A percentile compares a stretch with the other conserved stretches of the same genome.
Evolutionary conservation across 2,797 vertebrate species (phyloP).

Genomic region (Propithecus perrieri): DNA sequence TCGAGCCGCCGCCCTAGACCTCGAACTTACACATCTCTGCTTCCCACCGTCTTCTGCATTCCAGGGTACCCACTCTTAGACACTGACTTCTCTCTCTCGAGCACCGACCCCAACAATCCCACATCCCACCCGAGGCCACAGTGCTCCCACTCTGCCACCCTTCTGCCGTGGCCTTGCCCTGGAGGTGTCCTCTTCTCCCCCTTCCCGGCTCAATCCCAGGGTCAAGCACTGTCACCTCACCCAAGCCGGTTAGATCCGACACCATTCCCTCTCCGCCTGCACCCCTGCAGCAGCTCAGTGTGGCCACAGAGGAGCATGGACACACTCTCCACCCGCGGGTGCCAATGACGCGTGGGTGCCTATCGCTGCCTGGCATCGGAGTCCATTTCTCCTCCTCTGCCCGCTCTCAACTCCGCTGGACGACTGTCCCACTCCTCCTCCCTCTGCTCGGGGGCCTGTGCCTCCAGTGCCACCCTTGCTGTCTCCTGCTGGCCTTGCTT

Average conservation of each 20-base stretch:
- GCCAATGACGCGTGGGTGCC: fast-evolving
- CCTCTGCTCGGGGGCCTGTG: not conserved
- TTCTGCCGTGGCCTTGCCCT: not conserved
- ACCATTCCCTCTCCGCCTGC: fast-evolving
- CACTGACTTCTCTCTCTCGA: fast-evolving
- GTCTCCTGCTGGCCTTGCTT: too few species aligned
- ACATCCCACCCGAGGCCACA: not conserved
- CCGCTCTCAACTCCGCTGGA: not conserved
- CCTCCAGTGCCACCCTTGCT: not conserved
- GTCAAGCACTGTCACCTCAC: fast-evolving
- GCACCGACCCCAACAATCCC: not conserved
- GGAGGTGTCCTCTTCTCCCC: not conserved
- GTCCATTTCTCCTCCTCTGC: not conserved
- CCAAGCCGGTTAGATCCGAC: not conserved
- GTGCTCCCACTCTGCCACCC: not conserved
- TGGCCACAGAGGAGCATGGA: not conserved
- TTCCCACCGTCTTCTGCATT: not conserved
- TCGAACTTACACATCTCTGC: fast-evolving
- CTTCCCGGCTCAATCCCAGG: not conserved
- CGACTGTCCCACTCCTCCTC: not conserved
- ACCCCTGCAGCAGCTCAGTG: not conserved
- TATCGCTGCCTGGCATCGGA: fast-evolving
- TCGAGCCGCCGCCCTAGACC: fast-evolving
- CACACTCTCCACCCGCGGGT: fast-evolving
- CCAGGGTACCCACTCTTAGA: fast-evolving